Evolutionary conservation across 2,888 invertebrate species (phyloP).

Genomic region (Eubasilissa splendida): DNA sequence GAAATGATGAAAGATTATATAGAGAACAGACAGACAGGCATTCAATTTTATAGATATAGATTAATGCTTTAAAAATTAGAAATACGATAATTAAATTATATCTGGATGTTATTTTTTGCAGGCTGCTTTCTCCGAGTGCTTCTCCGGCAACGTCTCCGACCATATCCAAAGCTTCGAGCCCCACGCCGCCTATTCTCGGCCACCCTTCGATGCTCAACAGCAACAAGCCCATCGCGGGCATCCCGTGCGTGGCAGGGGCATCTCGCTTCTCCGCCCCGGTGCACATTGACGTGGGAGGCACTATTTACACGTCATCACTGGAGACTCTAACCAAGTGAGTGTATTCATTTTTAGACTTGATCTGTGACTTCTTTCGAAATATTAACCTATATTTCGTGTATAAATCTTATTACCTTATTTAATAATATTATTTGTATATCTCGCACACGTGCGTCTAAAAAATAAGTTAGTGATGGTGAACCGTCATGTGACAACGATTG

Average conservation of each 20-base stretch:
- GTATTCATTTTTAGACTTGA: not conserved
- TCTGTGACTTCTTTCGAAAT: too few relatives aligned
- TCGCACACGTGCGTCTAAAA: too few relatives aligned
- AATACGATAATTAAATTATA: too few relatives aligned
- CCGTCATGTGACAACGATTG: too few relatives aligned
- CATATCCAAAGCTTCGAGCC: conserved; percentile 62
- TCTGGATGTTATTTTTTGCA: conserved; percentile 7
- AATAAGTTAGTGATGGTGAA: too few relatives aligned
- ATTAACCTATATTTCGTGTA: too few relatives aligned
- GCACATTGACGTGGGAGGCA: conserved; percentile 97
- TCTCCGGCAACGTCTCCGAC: conserved; percentile 65
- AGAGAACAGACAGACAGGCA: too few relatives aligned
- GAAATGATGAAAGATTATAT: too few relatives aligned
- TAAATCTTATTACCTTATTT: too few relatives aligned
- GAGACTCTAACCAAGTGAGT: conserved; percentile 95
- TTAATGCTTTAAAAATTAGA: too few relatives aligned
- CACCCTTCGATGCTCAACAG: conserved; percentile 78
- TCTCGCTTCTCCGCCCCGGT: conserved; percentile 96
- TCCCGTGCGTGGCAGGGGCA: conserved; percentile 94
- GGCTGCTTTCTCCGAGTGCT: conserved; percentile 60
- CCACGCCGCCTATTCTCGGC: conserved; percentile 62
- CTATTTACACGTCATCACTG: conserved; percentile 95
- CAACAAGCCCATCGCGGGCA: conserved; percentile 93
- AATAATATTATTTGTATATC: too few relatives aligned
- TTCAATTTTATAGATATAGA: too few relatives aligned